Conservation (phyloP, 2,113 vertebrate species). For the Microcebus lehilahytsara region DNA sequence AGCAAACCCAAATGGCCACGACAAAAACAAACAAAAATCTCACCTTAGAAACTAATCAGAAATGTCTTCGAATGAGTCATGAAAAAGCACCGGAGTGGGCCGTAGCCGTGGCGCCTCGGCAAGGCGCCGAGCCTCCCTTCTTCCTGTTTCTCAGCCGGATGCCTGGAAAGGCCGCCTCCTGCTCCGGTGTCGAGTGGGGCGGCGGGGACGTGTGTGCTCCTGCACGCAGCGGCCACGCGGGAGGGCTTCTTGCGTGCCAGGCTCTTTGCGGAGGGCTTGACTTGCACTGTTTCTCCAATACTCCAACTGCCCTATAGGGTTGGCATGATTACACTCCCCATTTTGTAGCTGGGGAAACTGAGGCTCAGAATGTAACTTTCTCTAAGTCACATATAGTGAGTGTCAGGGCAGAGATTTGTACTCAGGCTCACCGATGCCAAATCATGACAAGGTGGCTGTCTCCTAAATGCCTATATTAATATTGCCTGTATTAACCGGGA, state of each 20-base stretch:
- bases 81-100: not conserved
- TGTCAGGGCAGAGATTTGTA: not conserved
- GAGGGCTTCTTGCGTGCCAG: not conserved
- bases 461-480: not conserved
- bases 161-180: not conserved
- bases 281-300: not conserved
- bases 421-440: not conserved
- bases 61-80: not conserved
- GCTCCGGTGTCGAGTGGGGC: not conserved
- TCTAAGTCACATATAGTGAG: not conserved
- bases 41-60: not conserved
- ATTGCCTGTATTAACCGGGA: too few relatives aligned
- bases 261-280: not conserved
- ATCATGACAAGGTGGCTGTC: fast-evolving
- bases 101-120: not conserved
- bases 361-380: not conserved
- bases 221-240: not conserved
- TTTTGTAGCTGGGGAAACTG: not conserved
- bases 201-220: not conserved
- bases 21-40: not conserved
- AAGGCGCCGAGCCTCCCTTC: not conserved
- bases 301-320: not conserved
- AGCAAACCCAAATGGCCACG: not conserved
- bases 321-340: not conserved
- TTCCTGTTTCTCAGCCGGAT: not conserved